A percentile compares a stretch with the other conserved stretches of the same genome.
Evolutionary conservation across 2,113 vertebrate genomes (phyloP).

Genomic region (Astatotilapia flaviijosephi): DNA sequence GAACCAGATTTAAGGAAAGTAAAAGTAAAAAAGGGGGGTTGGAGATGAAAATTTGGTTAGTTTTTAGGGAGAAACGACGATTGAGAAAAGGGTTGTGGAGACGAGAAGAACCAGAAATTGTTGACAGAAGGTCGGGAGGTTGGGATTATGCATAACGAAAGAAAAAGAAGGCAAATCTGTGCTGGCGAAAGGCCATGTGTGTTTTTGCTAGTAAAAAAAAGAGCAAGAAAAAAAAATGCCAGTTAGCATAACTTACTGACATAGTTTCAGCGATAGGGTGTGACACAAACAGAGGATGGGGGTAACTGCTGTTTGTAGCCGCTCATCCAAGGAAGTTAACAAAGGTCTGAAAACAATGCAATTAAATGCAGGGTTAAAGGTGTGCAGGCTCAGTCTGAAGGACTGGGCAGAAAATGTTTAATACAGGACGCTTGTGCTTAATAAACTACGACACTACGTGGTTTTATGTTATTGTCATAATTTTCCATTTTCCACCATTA

Average conservation of each 20-base stretch:
- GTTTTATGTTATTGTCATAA: background rate
- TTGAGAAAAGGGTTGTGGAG: background rate
- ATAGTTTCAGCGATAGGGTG: background rate
- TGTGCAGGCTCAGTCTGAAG: background rate
- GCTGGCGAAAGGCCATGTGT: background rate
- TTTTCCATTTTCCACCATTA: background rate
- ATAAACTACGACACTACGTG: background rate
- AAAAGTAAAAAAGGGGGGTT: background rate
- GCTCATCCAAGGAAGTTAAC: background rate
- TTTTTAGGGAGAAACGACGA: background rate
- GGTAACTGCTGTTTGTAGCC: background rate
- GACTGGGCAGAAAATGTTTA: background rate
- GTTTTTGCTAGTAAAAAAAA: background rate
- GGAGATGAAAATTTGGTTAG: background rate
- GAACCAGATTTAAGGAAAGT: constrained; percentile 5
- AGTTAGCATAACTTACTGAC: background rate
- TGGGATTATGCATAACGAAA: background rate
- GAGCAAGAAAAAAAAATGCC: background rate
- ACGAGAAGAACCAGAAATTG: constrained; percentile 8
- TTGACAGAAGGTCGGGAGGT: background rate
- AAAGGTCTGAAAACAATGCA: constrained; percentile 14
- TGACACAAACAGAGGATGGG: background rate
- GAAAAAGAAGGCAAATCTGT: background rate
- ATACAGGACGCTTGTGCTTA: background rate
- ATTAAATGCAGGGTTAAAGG: background rate